Evolutionary conservation across 2,113 vertebrate species (phyloP), one percentile per base, ranked within the genome.

Genomic region (Oreocharis arfaki): DNA sequence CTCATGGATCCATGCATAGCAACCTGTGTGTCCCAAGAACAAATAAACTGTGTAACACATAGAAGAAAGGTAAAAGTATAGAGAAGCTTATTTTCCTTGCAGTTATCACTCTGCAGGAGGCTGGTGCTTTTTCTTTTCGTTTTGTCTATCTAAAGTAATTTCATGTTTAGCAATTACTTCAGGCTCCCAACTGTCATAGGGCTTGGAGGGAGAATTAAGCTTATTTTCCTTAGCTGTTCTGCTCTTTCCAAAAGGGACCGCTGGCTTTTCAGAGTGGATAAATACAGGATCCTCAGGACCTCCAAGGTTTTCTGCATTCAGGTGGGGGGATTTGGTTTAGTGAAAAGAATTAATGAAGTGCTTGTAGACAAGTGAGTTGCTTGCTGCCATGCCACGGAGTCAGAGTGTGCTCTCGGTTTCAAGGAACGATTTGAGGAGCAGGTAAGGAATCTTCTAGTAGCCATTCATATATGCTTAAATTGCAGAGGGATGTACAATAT

Each of bases 361-460:
- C 23, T 53, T 30, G n/a, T 44, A 35, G 55, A 52, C 7, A 11
- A 27, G 27, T 8, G 35, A 74, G 49, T 30, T 26, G 35, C 19
- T 84, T 37, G 7, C 49, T 81, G 74, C 39, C 35, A 6, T 30
- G n/a, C 37, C 6, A 6, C 0, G 0, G 49, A 14, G n/a, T 61
- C 32, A 33, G 47, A 52, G 28, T 1, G 16, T 35, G 32, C 35
- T 77, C 28, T 47, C 63, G 64, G 41, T 35, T 75, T 61, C 59
- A 56, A 60, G 41, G 35, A 78, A 23, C 7, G 44, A 8, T 35
- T 18, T 50, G 55, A 14, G 23, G 24, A 20, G 19, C 35, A 59
- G 28, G 7, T 63, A 50, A 60, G 55, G 22, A 41, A 60, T 75
- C 37, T 60, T 79, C 44, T 56, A 26, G 20, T 65, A 46, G 13